phyloP scores from a whole-genome alignment of 2,797 vertebrate species.

The Poliocrania exsul region DNA sequence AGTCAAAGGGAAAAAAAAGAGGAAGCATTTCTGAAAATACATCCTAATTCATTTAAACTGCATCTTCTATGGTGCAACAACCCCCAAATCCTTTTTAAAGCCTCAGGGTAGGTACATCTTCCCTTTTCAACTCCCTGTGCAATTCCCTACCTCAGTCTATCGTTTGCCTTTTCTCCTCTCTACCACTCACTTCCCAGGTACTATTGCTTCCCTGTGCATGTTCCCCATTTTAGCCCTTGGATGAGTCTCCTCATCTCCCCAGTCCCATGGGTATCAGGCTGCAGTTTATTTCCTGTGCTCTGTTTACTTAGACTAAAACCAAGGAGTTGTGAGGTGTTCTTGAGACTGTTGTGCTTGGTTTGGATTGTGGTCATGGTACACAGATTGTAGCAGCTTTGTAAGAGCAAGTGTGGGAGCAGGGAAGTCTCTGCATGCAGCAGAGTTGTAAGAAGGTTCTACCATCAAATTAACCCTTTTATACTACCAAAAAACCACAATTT shows the following conservation, averaged over 20 bases:
- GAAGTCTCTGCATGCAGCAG: neutral
- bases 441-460: neutral
- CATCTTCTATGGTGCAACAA: neutral
- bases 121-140: neutral
- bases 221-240: constrained; percentile 1
- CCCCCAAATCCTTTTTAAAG: neutral
- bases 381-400: accelerated
- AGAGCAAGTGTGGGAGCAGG: neutral
- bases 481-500: neutral
- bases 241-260: neutral
- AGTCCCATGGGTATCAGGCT: neutral
- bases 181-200: neutral
- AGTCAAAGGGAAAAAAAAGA: neutral
- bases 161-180: neutral
- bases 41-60: neutral
- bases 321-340: neutral
- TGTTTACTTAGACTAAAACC: neutral
- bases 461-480: neutral
- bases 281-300: neutral
- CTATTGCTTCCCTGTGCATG: neutral
- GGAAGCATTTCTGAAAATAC: neutral
- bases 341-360: neutral
- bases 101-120: neutral
- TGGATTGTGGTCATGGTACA: neutral
- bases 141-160: neutral